Base-by-base conservation (phyloP, 2,113 vertebrate species). In the Tetrax tetrax region DNA sequence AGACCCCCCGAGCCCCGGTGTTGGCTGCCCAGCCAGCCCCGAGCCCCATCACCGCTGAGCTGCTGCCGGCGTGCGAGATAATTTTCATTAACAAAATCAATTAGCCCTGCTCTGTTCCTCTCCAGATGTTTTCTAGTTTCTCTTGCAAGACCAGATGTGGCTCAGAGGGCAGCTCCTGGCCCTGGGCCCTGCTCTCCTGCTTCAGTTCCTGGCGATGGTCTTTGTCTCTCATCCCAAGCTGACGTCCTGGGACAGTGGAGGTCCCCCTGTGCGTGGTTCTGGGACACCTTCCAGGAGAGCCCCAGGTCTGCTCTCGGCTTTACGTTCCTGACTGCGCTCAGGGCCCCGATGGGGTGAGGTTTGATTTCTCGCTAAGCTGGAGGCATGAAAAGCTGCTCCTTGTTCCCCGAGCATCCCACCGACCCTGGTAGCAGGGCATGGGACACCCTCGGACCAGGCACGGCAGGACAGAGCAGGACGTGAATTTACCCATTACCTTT, bases 401-500 rank as follows among this genome's bases (percentile, higher is more conserved):
- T 19, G 15, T 75, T 84, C 35, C 47, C 33, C 68, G 27, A 21
- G 8, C 54, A 35, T 70, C 1, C 80, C 31, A 28, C 25, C 1
- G 1, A 29, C 45, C 3, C 31, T 28, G 2, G 53, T 72, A 38
- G 31, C 65, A n/a, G 45, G 21, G 29, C 19, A 4, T 27, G 47
- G 64, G 72, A 33, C 47, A 56, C 2, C 7, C 14, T 22, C 3
- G 12, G 37, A 18, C 4, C 0, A 1, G 66, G 38, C 61, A 45
- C 0, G 0, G 50, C 37, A 51, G 79, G 35, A 57, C 1, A 7
- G 69, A 89, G 45, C 33, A 71, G 38, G 43, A 17, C 38, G 60
- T 56, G 31, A 59, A 48, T 90, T 86, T 70, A 35, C 53, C 83
- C 35, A 2, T 81, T n/a, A 27, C 68, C 61, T 97, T 96, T 96